Conservation (phyloP, 2,888 invertebrate species). For the Limnephilus rhombicus region DNA sequence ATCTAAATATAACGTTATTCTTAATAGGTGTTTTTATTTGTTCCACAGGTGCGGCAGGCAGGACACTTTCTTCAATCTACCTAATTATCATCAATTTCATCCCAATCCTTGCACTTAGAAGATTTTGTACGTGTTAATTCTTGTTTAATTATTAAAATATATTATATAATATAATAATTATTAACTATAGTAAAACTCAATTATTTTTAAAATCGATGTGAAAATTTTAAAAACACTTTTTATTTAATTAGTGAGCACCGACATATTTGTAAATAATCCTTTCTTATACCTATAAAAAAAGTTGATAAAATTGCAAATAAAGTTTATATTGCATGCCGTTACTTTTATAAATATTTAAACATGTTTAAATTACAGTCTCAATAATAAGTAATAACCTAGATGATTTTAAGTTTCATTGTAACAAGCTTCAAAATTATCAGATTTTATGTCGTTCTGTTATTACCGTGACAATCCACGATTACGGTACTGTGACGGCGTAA, state of each 20-base stretch:
- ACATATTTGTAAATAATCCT: conserved; percentile 24
- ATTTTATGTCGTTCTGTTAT: too few relatives aligned
- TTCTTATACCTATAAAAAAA: conserved; percentile 20
- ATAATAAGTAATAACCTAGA: background rate
- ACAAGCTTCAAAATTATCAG: background rate
- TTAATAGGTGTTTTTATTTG: background rate
- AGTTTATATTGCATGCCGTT: conserved; percentile 28
- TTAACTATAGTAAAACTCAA: conserved; percentile 20
- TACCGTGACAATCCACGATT: too few relatives aligned
- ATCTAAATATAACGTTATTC: background rate
- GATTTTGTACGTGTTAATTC: conserved; percentile 39
- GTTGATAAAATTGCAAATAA: conserved; percentile 37
- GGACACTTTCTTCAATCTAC: background rate
- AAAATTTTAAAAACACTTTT: conserved; percentile 22
- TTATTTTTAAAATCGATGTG: conserved; percentile 40
- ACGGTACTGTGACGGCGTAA: too few relatives aligned
- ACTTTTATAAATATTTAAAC: conserved; percentile 5
- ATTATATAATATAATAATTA: conserved; percentile 9
- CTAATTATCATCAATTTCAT: background rate
- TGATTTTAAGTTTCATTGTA: background rate
- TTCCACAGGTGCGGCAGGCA: conserved; percentile 12
- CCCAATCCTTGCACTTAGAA: conserved; percentile 35
- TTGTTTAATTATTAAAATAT: conserved; percentile 19
- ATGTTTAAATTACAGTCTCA: background rate
- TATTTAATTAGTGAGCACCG: conserved; percentile 29